These are phyloP conservation scores for Axis porcinus DNA, from an alignment of 2,113 vertebrate species.

Conservation along the genomic window DNA sequence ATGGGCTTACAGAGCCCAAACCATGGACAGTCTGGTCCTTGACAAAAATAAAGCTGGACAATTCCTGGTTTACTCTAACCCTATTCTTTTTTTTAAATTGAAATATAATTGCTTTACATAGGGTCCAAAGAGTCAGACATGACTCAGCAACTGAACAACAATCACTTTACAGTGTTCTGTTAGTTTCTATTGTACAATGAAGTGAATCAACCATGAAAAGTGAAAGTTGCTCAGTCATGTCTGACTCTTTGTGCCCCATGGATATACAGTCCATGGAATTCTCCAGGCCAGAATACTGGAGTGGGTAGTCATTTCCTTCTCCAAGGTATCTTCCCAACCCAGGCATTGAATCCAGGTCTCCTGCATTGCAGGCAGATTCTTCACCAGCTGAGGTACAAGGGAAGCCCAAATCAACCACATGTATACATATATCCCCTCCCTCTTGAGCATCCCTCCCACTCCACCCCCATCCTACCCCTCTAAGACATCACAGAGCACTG, in stretches of 20 bases:
- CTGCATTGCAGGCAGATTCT: background rate
- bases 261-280: background rate
- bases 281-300: background rate
- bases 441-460: background rate
- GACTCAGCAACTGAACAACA: background rate
- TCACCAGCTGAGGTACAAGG: background rate
- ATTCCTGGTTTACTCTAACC: too few species aligned
- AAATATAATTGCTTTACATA: background rate
- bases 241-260: background rate
- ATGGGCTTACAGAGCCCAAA: background rate
- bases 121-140: background rate
- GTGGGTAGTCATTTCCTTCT: background rate
- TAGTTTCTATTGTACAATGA: background rate
- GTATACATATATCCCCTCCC: background rate
- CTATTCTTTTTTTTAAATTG: background rate
- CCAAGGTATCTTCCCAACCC: background rate
- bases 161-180: background rate
- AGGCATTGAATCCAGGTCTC: background rate
- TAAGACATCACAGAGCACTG: background rate
- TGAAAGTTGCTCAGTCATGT: background rate
- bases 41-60: background rate
- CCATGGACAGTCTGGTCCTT: accelerated
- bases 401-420: background rate
- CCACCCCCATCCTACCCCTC: background rate
- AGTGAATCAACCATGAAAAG: background rate